A percentile compares a stretch with the other conserved stretches of the same genome.
These are phyloP conservation scores for Xiphophorus hellerii DNA, from an alignment of 2,113 vertebrate species.

Conservation along the genomic window DNA sequence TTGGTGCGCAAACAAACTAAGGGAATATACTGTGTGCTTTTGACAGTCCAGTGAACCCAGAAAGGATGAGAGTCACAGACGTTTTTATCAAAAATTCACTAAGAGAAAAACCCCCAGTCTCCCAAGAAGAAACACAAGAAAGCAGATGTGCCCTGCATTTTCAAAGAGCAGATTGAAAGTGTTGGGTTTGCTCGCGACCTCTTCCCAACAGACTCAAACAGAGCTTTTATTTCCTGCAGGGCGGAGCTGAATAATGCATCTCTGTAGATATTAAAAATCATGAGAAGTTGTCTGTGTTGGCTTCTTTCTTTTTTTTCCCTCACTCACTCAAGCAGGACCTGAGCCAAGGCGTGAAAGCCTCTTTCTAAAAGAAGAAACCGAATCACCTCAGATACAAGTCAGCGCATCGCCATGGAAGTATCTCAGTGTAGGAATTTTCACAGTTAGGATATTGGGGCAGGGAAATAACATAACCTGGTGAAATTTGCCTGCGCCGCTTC, in stretches of 20 bases:
- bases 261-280: neutral
- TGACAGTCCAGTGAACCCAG: conserved; percentile 46
- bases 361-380: conserved; percentile 6
- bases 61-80: conserved; percentile 49
- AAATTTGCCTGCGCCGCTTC: conserved; percentile 37
- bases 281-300: neutral
- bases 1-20: conserved; percentile 25
- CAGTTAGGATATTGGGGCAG: conserved; percentile 40
- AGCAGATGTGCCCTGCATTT: conserved; percentile 49
- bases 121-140: conserved; percentile 12
- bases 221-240: conserved; percentile 21
- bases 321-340: conserved; percentile 22
- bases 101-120: conserved; percentile 38
- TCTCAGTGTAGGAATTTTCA: conserved; percentile 54
- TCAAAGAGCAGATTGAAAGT: conserved; percentile 30
- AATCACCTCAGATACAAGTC: conserved; percentile 12
- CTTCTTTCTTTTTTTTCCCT: neutral
- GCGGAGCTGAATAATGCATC: conserved; percentile 10
- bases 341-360: conserved; percentile 1
- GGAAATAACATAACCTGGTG: conserved; percentile 41
- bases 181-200: conserved; percentile 1
- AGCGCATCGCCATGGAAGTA: conserved; percentile 3
- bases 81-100: conserved; percentile 64
- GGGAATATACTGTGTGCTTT: conserved; percentile 29
- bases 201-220: conserved; percentile 20